Evolutionary conservation across 1,140 invertebrate genomes (phyloP).

Genomic region (Heliconius melpomene): DNA sequence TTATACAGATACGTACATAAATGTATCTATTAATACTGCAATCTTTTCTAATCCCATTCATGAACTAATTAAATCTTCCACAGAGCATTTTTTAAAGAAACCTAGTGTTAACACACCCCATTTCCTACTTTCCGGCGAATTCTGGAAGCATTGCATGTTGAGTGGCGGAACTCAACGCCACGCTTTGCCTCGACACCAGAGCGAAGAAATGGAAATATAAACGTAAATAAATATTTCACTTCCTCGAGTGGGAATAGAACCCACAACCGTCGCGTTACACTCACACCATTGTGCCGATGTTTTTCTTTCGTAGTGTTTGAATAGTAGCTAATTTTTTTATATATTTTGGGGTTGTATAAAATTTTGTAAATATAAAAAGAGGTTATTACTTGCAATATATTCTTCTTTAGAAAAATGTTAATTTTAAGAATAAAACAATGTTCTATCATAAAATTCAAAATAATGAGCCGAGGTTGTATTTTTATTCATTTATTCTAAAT

Average conservation of each 20-base stretch:
- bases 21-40: not conserved
- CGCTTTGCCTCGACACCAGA: no score
- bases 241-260: not conserved
- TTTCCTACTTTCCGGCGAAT: no score
- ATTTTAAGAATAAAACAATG: constrained; percentile 22
- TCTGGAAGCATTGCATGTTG: no score
- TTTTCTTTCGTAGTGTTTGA: no score
- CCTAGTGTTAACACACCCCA: no score
- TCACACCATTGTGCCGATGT: no score
- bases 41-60: not conserved
- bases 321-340: not conserved
- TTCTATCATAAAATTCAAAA: not conserved
- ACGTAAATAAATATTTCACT: no score
- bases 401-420: constrained; percentile 35
- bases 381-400: not conserved
- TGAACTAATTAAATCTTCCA: no score
- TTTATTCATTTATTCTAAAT: constrained; percentile 65
- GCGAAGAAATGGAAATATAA: no score
- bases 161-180: no score
- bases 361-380: not conserved
- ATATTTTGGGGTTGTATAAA: not conserved
- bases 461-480: not conserved
- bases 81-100: no score
- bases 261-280: not conserved
- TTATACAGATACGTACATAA: not conserved